These are phyloP conservation scores for Zenarchopterus dispar DNA, from an alignment of 2,797 vertebrate genomes.

Conservation along the genomic window DNA sequence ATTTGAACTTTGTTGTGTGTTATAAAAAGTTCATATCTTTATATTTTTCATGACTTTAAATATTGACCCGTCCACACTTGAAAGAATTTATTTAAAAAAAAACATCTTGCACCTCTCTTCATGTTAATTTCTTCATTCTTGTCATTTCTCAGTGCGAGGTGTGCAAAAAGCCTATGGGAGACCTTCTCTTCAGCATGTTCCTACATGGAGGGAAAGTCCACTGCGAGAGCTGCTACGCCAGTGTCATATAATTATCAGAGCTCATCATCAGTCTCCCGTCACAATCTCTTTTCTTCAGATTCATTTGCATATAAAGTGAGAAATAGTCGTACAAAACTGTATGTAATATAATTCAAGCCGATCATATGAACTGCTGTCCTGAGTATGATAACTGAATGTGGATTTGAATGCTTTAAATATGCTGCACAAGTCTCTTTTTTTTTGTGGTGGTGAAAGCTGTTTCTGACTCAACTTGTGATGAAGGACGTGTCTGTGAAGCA, in stretches of 20 bases:
- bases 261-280: constrained; percentile 39
- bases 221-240: constrained; percentile 92
- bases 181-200: constrained; percentile 91
- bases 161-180: constrained; percentile 91
- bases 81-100: too few relatives aligned
- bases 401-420: constrained; percentile 23
- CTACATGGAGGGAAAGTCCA: constrained; percentile 90
- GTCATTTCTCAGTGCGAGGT: constrained; percentile 85
- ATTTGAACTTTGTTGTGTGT: too few relatives aligned
- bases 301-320: constrained; percentile 62
- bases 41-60: too few relatives aligned
- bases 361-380: constrained; percentile 30
- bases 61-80: too few relatives aligned
- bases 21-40: too few relatives aligned
- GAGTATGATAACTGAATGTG: constrained; percentile 33
- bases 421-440: constrained; percentile 12
- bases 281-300: constrained; percentile 24
- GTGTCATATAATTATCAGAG: constrained; percentile 78
- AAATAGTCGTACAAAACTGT: constrained; percentile 43
- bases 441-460: constrained; percentile 40
- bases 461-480: constrained; percentile 59
- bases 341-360: constrained; percentile 25
- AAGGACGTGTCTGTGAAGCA: constrained; percentile 59
- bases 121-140: constrained; percentile 3
- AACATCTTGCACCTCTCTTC: constrained; percentile 6